Conservation (phyloP, 1,140 invertebrate genomes). For the Cydia splendana region DNA sequence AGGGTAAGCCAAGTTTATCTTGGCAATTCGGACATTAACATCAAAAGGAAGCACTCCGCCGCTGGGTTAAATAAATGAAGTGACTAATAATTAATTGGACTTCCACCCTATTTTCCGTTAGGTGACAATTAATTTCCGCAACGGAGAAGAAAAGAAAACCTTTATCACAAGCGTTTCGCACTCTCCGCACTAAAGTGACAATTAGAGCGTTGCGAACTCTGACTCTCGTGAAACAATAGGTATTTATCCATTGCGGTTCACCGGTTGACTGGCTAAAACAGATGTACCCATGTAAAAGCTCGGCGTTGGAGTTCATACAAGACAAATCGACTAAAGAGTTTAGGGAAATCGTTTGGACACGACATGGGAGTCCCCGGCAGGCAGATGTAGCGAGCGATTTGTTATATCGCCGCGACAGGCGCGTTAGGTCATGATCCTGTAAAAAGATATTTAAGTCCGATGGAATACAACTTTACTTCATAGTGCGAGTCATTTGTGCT, state of each 20-base stretch:
- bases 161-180: constrained; percentile 70
- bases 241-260: constrained; percentile 31
- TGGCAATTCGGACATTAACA: constrained; percentile 68
- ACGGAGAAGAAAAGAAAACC: constrained; percentile 75
- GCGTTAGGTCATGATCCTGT: constrained; percentile 51
- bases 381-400: constrained; percentile 49
- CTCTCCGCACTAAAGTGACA: constrained; percentile 60
- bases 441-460: constrained; percentile 64
- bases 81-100: constrained; percentile 79
- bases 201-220: constrained; percentile 52
- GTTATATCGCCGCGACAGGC: constrained; percentile 48
- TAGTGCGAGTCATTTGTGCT: constrained; percentile 77
- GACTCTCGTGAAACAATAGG: constrained; percentile 40
- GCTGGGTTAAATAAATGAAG: constrained; percentile 78
- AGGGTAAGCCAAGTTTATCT: constrained; percentile 50
- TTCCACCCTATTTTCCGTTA: constrained; percentile 79
- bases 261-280: not conserved
- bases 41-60: constrained; percentile 62
- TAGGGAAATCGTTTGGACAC: constrained; percentile 22
- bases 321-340: constrained; percentile 12
- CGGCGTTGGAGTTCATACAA: not conserved
- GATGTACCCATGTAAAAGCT: not conserved
- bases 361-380: constrained; percentile 4
- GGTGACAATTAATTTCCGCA: constrained; percentile 79
- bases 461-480: constrained; percentile 61